phyloP scores from a whole-genome alignment of 2,888 invertebrate species.

The Troides helena region DNA sequence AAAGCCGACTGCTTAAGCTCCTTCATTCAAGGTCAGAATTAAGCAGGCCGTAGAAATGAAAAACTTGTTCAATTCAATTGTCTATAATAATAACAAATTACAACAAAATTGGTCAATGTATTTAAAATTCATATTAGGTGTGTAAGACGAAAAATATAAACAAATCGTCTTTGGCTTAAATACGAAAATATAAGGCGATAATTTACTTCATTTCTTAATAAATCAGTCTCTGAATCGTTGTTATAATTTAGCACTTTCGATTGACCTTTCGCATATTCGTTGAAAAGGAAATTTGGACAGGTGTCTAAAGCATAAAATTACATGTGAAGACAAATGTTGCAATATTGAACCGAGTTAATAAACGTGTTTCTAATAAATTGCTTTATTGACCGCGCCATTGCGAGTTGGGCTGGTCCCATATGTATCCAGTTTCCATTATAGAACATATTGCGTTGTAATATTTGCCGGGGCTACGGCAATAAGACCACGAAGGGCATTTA shows the following conservation, averaged over 20 bases:
- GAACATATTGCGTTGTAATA: constrained; percentile 95
- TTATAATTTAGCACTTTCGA: constrained; percentile 54
- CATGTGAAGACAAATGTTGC: constrained; percentile 4
- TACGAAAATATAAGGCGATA: constrained; percentile 73
- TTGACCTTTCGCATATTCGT: constrained; percentile 11
- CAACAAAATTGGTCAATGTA: constrained; percentile 50
- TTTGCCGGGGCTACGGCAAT: constrained; percentile 91
- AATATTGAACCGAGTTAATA: background rate
- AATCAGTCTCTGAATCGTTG: constrained; percentile 75
- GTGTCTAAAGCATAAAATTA: constrained; percentile 8
- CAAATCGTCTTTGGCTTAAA: constrained; percentile 45
- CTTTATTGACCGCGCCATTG: constrained; percentile 68
- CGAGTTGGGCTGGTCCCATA: constrained; percentile 89
- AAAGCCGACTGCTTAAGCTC: constrained; percentile 34
- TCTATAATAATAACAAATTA: constrained; percentile 55
- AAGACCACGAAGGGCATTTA: constrained; percentile 93
- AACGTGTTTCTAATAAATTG: background rate
- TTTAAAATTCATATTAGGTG: constrained; percentile 14
- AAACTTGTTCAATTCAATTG: constrained; percentile 44
- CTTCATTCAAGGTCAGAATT: constrained; percentile 55
- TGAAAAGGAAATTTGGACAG: background rate
- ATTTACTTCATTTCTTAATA: constrained; percentile 62
- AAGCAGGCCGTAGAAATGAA: constrained; percentile 25
- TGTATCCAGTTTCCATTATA: constrained; percentile 94
- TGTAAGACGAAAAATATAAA: background rate